Evolutionary conservation across 2,797 vertebrate species (phyloP).

Genomic region (Spinus olivaceus): DNA sequence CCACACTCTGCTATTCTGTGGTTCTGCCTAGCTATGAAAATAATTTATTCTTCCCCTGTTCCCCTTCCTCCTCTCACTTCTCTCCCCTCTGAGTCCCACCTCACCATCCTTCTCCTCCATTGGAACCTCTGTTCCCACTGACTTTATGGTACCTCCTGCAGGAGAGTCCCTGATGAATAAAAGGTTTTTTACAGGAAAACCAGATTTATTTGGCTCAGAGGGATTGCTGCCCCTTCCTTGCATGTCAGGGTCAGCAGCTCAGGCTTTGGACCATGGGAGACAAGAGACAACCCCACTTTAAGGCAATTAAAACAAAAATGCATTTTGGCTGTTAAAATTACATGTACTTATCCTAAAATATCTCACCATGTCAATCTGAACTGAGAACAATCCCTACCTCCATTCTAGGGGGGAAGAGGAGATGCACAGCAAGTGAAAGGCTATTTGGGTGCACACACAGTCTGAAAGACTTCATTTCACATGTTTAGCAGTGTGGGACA

Average conservation of each 20-base stretch:
- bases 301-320: neutral
- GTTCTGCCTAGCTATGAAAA: neutral
- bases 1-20: neutral
- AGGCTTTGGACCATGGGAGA: neutral
- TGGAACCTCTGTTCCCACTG: neutral
- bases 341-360: neutral
- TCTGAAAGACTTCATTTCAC: neutral
- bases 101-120: neutral
- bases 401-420: neutral
- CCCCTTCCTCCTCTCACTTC: neutral
- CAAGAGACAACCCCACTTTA: neutral
- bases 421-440: neutral
- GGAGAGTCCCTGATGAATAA: neutral
- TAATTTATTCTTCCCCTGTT: fast-evolving
- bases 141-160: neutral
- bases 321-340: neutral
- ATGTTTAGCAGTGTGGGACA: neutral
- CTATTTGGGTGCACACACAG: neutral
- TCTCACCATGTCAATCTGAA: neutral
- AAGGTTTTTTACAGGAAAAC: neutral
- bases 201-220: neutral
- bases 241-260: fast-evolving
- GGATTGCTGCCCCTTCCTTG: neutral
- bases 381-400: neutral
- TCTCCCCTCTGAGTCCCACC: neutral